phyloP scores from a whole-genome alignment of 2,797 vertebrate species.

The Pangasius larnaudii region DNA sequence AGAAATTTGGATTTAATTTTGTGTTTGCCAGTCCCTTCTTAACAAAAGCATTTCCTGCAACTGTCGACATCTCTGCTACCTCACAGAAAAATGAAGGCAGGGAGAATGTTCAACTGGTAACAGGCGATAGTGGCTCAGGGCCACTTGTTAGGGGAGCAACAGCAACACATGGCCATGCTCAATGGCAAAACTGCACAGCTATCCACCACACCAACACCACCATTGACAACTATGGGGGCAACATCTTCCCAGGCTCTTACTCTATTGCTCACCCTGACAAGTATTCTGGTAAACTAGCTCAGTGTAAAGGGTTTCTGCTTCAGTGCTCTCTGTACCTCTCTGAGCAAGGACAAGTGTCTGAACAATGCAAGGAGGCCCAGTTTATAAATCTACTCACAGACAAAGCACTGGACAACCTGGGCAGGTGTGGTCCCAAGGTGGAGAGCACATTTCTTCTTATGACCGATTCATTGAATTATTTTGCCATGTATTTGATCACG shows the following conservation, averaged over 20 bases:
- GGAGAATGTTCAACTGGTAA: not conserved
- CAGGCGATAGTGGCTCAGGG: not conserved
- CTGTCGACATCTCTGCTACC: not conserved
- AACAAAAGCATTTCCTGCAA: not conserved
- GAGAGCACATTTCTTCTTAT: not conserved
- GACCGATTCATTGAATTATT: not conserved
- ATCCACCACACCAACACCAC: not conserved
- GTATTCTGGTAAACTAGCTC: not conserved
- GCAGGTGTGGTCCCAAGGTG: no score
- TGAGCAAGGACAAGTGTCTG: not conserved
- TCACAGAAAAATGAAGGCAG: not conserved
- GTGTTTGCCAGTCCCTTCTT: not conserved
- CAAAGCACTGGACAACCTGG: no score
- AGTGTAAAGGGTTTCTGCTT: not conserved
- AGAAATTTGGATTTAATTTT: not conserved
- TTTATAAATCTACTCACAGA: not conserved
- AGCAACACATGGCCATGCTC: no score
- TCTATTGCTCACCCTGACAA: not conserved
- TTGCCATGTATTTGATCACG: not conserved
- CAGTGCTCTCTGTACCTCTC: not conserved
- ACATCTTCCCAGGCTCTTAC: not conserved
- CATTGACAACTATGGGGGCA: not conserved
- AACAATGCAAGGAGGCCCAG: not conserved
- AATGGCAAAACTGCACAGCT: not conserved
- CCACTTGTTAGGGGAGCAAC: no score